Conservation (phyloP, 2,888 invertebrate genomes). For the Andrena haemorrhoa region DNA sequence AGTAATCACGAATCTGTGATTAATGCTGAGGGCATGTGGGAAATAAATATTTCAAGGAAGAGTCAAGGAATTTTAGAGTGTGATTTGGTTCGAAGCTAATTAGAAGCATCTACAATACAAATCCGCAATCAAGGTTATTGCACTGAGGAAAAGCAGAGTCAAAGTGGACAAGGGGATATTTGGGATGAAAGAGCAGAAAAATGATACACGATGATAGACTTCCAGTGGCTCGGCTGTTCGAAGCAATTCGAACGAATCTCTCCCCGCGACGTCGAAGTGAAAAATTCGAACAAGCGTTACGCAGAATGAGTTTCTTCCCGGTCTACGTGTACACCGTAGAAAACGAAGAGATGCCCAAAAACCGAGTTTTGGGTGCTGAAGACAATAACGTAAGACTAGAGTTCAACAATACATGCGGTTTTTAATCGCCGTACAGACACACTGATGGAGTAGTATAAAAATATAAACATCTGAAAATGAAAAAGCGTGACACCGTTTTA, state of each 20-base stretch:
- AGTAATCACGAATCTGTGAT: conserved; percentile 2
- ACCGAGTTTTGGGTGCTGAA: conserved; percentile 69
- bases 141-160: no score
- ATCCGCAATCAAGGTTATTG: no score
- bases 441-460: conserved; percentile 82
- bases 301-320: conserved; percentile 34
- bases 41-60: no score
- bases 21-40: neutral
- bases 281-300: conserved; percentile 44
- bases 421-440: conserved; percentile 78
- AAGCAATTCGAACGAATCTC: conserved; percentile 43
- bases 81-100: no score
- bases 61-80: no score
- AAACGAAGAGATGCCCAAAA: conserved; percentile 69
- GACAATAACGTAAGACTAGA: conserved; percentile 83
- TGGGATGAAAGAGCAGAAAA: no score
- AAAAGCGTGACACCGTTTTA: conserved; percentile 72
- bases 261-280: conserved; percentile 35
- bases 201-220: no score
- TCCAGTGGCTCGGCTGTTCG: neutral
- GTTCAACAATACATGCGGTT: conserved; percentile 83
- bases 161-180: no score
- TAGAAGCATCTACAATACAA: no score
- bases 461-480: conserved; percentile 82
- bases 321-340: conserved; percentile 46